phyloP scores from a whole-genome alignment of 2,797 vertebrate genomes.

The Sebastolobus altivelis region DNA sequence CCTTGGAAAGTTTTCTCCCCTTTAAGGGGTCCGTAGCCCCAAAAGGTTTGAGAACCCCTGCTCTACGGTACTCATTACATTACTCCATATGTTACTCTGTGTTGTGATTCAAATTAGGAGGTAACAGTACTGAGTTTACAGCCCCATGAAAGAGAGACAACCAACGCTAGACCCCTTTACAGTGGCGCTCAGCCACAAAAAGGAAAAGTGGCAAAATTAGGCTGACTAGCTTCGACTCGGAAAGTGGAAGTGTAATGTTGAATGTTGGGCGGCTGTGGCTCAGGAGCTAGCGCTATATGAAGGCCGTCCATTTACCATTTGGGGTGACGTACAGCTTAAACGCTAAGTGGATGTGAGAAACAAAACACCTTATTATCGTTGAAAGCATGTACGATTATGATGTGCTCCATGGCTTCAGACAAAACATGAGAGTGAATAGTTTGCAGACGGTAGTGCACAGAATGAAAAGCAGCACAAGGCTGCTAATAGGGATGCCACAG shows the following conservation, averaged over 20 bases:
- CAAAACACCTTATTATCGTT: not conserved
- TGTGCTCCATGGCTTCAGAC: not conserved
- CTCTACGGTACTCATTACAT: no score
- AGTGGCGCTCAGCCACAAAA: not conserved
- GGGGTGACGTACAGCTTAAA: not conserved
- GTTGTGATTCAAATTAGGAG: not conserved
- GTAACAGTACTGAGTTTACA: not conserved
- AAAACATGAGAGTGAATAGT: not conserved
- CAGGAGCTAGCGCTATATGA: not conserved
- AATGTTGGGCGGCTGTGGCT: not conserved
- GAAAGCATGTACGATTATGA: not conserved
- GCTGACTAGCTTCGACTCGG: not conserved
- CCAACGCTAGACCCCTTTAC: not conserved
- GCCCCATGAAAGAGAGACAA: not conserved
- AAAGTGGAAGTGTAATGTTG: not conserved
- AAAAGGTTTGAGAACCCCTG: no score
- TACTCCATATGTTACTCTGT: no score
- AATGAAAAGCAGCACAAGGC: conserved; percentile 8
- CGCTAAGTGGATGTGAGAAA: not conserved
- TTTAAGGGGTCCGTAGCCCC: no score
- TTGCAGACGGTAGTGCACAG: not conserved
- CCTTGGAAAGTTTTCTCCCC: no score
- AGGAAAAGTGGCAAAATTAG: not conserved
- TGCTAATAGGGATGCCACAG: not conserved
- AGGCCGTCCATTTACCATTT: not conserved